Base-by-base conservation (phyloP, 2,113 vertebrate species). In the Hymenochirus boettgeri region DNA sequence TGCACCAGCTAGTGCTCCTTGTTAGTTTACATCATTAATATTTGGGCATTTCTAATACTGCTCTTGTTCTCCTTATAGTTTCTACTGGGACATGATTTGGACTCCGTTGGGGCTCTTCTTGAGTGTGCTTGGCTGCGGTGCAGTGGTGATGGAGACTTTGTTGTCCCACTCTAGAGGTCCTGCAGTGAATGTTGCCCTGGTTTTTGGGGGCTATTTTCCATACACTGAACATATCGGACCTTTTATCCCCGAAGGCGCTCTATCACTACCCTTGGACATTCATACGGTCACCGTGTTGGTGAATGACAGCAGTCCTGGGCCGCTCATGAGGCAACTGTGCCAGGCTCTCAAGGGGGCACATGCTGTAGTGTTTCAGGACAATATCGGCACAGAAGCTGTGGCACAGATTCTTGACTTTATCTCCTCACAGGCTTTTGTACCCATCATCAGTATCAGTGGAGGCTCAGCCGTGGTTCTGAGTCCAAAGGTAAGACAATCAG, bases 391-490 rank as follows among this genome's bases (percentile, higher is more conserved):
- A 0, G 92, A 94, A 54, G 91, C 90, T 0, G 93, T 98, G 78
- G 94, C 96, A 35, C 95, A 98, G 79, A 97, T 99, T 73, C 83
- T 99, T 51, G 96, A 99, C 83, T 99, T 99, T 74, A 79, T 97
- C 78, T 98, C 95, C 50, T 93, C 91, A 29, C 94, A 97, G 83
- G 95, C 93, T 1, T 83, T 90, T 1, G 88, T 93, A 70, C 96
- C 96, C 0, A 88, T 99, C 73, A 83, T 99, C 75, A 96, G 96
- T 76, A 95, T 99, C 84, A 98, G 93, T 0, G 94, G 96, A 0
- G 96, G 96, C 12, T 98, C 96, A 6, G 91, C 96, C 0, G 89
- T 97, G 65, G 95, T 97, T 77, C 91, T 99, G 45, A 90, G 85
- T 2, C 91, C 94, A 2, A 99, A 99, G 94, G 96, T 98, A 83